Evolutionary conservation across 2,888 invertebrate species (phyloP), one percentile per base, ranked within the genome.

Genomic region (Scaptomyza cyrtandrae): DNA sequence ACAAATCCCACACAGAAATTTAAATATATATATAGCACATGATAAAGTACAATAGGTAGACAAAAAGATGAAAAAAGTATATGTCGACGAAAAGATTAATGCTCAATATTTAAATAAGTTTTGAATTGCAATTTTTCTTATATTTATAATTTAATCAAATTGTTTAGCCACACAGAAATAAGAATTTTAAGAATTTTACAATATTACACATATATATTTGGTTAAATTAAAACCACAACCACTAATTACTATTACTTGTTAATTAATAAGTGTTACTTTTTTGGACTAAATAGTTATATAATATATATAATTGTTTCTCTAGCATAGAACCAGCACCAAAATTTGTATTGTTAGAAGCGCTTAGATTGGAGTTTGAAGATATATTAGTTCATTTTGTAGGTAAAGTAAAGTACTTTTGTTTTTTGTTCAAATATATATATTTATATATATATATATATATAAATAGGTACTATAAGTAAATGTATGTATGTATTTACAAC

Each of bases 251-350:
- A 19, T 71, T 84, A 63, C 41, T 64, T 64, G 35, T 78, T 73
- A 60, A 49, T 16, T 37, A 52, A 54, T 69, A 45, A 13, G 35
- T 53, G 29, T 54, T 44, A 46, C 16, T 48, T 35, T 49, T 44
- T 50, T 29, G 5, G 31, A 66, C 46, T 44, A 60, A 35, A 49
- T 53, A 14, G 41, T 64, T 57, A 48, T 57, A 48, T 60, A 60
- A 54, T 68, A 60, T 57, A 48, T 57, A 48, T 60, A 60, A 54
- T 68, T 63, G 56, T 64, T 55, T 75, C 35, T 67, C 63, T 79
- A 80, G 80, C 64, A 48, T 72, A 72, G 65, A 53, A 80, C 84
- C 83, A 83, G 86, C 86, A 83, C 83, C 83, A 75, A 68, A 64
- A 57, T 60, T 75, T 69, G 49, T 67, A 35, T 62, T 70, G 75